Evolutionary conservation across 2,888 invertebrate genomes (phyloP), one percentile per base, ranked within the genome.

Genomic region (Ophioninae sp.): DNA sequence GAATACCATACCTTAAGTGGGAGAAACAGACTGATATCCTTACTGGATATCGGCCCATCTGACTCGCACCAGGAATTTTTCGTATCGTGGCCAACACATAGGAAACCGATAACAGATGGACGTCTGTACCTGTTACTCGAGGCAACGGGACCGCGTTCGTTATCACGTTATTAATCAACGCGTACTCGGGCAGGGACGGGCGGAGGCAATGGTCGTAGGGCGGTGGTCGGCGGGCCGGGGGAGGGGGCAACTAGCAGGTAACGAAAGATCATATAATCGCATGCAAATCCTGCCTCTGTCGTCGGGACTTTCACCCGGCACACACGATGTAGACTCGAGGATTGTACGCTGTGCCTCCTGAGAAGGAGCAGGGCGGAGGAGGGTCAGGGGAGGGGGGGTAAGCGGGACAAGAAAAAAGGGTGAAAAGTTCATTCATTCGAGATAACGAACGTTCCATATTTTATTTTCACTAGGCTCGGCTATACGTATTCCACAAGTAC

Each of bases 281-380:
- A 37, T 79, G 74, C 76, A 84, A 79, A 84, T 84, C 81, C 79
- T 76, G 84, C 67, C 75, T 64, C 82, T 79, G 82, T 79, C 69
- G 74, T 78, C 75, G 67, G 23, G 67, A 84, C 84, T 84, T 84
- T 84, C 84, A 81, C 84, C 75, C 17, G 7, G 56, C 41, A 56
- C 63, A 56, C 30, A 61, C 59, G 20, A 58, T 59, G 23, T 41
- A 61, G 61, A 8, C 61, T 8, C 20, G 59, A 23, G 44, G 59
- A 44, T 22, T 78, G 75, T 13, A 9, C 9, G 10, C 44, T n/a
- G n/a, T n/a, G n/a, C n/a, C n/a, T n/a, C n/a, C n/a, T n/a, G n/a
- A n/a, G n/a, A n/a, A n/a, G n/a, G n/a, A n/a, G n/a, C n/a, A n/a
- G n/a, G n/a, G n/a, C n/a, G n/a, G n/a, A 44, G 44, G 13, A 13